Evolutionary conservation across 1,140 invertebrate species (phyloP).

Genomic region (Sweltsa coloradensis): DNA sequence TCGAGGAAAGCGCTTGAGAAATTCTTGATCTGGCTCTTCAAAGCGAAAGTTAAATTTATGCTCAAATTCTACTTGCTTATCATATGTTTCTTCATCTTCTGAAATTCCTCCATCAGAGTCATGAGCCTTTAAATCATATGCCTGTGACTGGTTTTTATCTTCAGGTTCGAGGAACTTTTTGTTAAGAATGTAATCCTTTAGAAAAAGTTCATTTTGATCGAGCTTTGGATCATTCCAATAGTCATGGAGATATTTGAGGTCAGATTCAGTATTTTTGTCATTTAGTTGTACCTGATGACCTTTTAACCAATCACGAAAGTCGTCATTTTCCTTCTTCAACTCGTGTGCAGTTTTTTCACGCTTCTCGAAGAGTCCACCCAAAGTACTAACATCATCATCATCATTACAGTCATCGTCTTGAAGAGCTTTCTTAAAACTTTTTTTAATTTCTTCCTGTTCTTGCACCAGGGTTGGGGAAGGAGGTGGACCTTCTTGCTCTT

Average conservation of each 20-base stretch:
- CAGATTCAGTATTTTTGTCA: slow-evolving; percentile 43
- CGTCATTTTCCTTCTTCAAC: slow-evolving; percentile 47
- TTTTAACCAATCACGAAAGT: slow-evolving; percentile 70
- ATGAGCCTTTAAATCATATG: slow-evolving; percentile 56
- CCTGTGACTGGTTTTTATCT: slow-evolving; percentile 42
- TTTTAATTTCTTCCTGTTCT: slow-evolving; percentile 55
- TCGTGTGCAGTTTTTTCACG: slow-evolving; percentile 49
- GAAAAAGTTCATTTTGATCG: slow-evolving; percentile 72
- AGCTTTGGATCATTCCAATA: slow-evolving; percentile 77
- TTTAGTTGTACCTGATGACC: slow-evolving; percentile 56
- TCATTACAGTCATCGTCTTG: slow-evolving; percentile 34
- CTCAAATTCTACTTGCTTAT: slow-evolving; percentile 83
- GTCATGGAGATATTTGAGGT: slow-evolving; percentile 62
- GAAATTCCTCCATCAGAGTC: slow-evolving; percentile 55
- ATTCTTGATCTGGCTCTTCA: slow-evolving; percentile 91
- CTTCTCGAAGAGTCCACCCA: slow-evolving; percentile 43
- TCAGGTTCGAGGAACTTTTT: slow-evolving; percentile 57
- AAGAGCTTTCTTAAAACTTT: slow-evolving; percentile 44
- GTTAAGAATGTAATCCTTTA: slow-evolving; percentile 87
- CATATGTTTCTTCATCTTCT: slow-evolving; percentile 67
- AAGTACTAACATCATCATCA: slow-evolving; percentile 34
- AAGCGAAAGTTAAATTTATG: slow-evolving; percentile 93
- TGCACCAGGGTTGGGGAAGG: slow-evolving; percentile 38
- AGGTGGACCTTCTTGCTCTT: slow-evolving; percentile 23
- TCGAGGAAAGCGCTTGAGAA: slow-evolving; percentile 84